Base-by-base conservation (phyloP, 2,888 invertebrate genomes). In the Synergus itoensis region DNA sequence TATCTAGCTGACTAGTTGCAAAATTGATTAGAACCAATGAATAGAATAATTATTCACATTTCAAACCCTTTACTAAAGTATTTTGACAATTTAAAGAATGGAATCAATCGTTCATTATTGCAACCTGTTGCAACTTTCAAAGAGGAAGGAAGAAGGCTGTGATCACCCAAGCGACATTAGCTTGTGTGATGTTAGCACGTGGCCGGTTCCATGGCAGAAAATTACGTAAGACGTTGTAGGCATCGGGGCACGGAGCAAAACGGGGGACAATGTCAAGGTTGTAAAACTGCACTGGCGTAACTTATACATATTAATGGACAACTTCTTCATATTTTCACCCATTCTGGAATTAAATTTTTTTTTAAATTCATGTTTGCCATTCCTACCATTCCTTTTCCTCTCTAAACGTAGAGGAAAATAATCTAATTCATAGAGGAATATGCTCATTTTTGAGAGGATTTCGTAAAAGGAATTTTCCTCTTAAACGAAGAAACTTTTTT, bases 251-350 rank as follows among this genome's bases (percentile, higher is more conserved):
- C 18, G 67, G 69, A 28, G 48, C 69, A 53, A 48, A 16, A 28
- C 28, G 48, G 69, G 69, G 69, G 69, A 53, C 69, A 69, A 69
- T 69, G 69, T 69, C 69, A 69, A 69, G 69, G 69, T 69, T 69
- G 28, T 48, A 69, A 69, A 69, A 48, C 28, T 28, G 1, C 48
- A 69, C 28, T 69, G 48, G 69, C 69, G 69, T 69, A 69, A 48
- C 69, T 45, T 40, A 36, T 1, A n/a, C n/a, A n/a, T n/a, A 16
- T 4, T 16, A 40, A 7, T 40, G 36, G 14, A 64, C 28, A 4
- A 16, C 7, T 36, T 64, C 28, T 14, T 36, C 16, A 1, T 48
- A 48, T 48, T 48, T 16, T 4, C 48, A 48, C 48, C 16, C 48
- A 48, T 67, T 21, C 45, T 3, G 28, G 28, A 28, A 28, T 28